Evolutionary conservation across 35 echinoderm and acorn worm genomes (phyloP).

Genomic region (Hemicentrotus pulcherrimus): DNA sequence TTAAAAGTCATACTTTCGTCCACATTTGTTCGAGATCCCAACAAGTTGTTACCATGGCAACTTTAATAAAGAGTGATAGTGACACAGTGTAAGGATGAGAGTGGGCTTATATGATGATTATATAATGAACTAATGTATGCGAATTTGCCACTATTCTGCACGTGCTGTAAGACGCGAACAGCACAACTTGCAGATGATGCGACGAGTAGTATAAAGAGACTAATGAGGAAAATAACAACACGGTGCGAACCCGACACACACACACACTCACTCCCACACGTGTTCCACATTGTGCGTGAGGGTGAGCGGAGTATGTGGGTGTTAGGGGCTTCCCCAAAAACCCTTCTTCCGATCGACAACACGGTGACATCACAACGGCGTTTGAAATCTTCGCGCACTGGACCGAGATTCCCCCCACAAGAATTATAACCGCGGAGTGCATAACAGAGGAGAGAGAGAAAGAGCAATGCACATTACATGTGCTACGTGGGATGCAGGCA

Average conservation of each 20-base stretch:
- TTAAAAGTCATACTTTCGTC: no score
- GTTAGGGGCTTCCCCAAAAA: constrained; percentile 25
- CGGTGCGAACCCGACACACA: neutral
- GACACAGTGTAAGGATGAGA: neutral
- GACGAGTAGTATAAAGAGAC: neutral
- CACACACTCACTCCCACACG: neutral
- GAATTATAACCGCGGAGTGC: neutral
- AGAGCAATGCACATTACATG: neutral
- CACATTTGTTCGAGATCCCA: no score
- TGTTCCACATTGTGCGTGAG: constrained; percentile 1
- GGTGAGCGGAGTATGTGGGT: neutral
- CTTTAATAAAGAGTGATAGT: neutral
- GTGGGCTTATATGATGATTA: neutral
- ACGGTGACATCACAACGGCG: constrained; percentile 21
- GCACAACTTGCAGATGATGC: neutral
- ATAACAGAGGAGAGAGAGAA: neutral
- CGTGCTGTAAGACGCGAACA: neutral
- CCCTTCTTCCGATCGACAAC: neutral
- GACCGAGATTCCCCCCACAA: constrained; percentile 8
- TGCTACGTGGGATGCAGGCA: neutral
- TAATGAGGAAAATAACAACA: constrained; percentile 41
- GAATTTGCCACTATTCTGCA: neutral
- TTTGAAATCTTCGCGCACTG: constrained; percentile 41
- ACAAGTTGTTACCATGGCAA: no score
- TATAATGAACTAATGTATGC: neutral